Conservation (phyloP, 2,888 invertebrate genomes). For the Hartigia nigra region DNA sequence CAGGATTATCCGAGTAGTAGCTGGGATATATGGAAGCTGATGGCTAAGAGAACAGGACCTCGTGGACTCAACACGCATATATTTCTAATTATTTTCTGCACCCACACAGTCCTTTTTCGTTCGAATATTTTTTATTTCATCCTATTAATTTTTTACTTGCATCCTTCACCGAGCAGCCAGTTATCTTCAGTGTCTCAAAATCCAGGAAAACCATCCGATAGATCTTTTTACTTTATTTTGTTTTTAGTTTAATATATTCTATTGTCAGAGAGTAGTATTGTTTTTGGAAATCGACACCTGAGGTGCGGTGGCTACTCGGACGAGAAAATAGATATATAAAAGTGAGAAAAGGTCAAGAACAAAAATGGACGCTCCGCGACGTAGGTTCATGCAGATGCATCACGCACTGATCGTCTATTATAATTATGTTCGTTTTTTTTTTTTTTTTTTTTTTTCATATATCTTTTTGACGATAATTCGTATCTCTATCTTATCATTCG, state of each 20-base stretch:
- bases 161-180: conserved; percentile 27
- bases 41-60: background rate
- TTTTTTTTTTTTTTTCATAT: background rate
- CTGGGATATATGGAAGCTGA: background rate
- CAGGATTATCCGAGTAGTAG: background rate
- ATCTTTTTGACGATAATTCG: background rate
- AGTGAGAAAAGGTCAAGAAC: background rate
- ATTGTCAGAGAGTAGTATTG: background rate
- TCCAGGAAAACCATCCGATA: background rate
- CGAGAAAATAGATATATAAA: background rate
- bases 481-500: background rate
- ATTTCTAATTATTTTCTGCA: conserved; percentile 33
- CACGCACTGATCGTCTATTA: background rate
- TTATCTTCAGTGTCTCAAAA: conserved; percentile 5
- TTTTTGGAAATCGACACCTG: background rate
- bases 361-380: background rate
- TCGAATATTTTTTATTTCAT: conserved; percentile 21
- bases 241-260: background rate
- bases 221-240: conserved; percentile 8
- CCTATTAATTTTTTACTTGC: conserved; percentile 18
- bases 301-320: background rate
- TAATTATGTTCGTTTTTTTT: background rate
- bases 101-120: conserved; percentile 23
- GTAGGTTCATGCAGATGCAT: background rate
- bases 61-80: background rate